Base-by-base conservation (phyloP, 2,888 invertebrate genomes). In the Drosophila aldrichi region DNA sequence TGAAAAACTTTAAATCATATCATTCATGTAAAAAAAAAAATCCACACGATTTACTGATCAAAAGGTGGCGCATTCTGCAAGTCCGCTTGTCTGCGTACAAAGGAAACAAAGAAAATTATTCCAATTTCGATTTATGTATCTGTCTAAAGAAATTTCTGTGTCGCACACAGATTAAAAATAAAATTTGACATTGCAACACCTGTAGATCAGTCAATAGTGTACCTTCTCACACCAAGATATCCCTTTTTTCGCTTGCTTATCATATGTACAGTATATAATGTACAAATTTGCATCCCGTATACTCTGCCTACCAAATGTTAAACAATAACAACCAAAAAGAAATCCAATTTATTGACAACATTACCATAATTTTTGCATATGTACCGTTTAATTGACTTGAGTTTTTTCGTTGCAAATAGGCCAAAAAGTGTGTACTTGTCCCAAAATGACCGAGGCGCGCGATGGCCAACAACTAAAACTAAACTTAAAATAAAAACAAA, bases 401-500 rank as follows among this genome's bases (percentile, higher is more conserved):
- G 87, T 92, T 93, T 92, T 92, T 92, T 92, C 92, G 88, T 92
- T 92, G 92, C 92, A 92, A 92, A 93, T 92, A 92, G 92, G 92
- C 92, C 92, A 92, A 92, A 92, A 93, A 92, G 92, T 92, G 92
- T 93, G 93, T 93, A 92, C 93, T 92, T 92, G 93, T 93, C 92
- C 92, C 92, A 82, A 77, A 80, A 92, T 90, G 93, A 93, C 92
- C 92, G 93, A 92, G 93, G 93, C 93, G 93, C 93, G 93, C 92
- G 93, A 92, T 93, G 92, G 92, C 92, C 92, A 93, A 91, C 92
- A 91, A 88, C 92, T 88, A 91, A 90, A 91, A 82, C 90, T 90
- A 91, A 90, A 87, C 77, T 83, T 78, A 84, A 84, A 84, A 68
- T 74, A 71, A 77, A 64, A 70, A 65, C 77, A 66, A 51, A 77